phyloP scores from a whole-genome alignment of 2,113 vertebrate genomes.

The Apteryx owenii region DNA sequence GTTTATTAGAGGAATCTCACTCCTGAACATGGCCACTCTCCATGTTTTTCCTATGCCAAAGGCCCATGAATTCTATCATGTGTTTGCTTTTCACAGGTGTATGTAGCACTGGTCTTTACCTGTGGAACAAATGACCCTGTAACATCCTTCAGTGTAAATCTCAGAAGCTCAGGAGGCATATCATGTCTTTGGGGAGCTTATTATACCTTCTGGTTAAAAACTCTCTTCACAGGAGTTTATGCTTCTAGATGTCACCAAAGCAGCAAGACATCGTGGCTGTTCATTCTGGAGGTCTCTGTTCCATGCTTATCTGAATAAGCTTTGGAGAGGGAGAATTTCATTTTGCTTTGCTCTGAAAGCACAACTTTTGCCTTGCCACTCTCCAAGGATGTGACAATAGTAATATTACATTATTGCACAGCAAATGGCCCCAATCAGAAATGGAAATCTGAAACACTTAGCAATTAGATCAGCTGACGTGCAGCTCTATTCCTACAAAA shows the following conservation, averaged over 20 bases:
- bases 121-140: background rate
- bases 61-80: background rate
- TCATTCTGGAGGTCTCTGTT: background rate
- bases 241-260: background rate
- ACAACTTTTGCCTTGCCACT: background rate
- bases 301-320: background rate
- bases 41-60: no score
- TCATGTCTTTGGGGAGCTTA: background rate
- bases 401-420: background rate
- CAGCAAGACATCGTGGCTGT: background rate
- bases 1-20: no score
- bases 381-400: slow-evolving; percentile 11
- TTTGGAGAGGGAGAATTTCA: background rate
- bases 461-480: background rate
- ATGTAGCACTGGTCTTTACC: background rate
- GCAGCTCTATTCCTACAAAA: background rate
- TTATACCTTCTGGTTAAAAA: background rate
- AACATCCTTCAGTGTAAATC: no score
- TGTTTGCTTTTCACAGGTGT: background rate
- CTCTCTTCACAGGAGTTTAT: background rate
- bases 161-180: no score
- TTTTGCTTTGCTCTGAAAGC: slow-evolving; percentile 19
- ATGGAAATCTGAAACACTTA: background rate
- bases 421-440: background rate
- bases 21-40: no score